These are phyloP conservation scores for Crotalus horridus DNA, from an alignment of 2,113 vertebrate species.

Conservation along the genomic window DNA sequence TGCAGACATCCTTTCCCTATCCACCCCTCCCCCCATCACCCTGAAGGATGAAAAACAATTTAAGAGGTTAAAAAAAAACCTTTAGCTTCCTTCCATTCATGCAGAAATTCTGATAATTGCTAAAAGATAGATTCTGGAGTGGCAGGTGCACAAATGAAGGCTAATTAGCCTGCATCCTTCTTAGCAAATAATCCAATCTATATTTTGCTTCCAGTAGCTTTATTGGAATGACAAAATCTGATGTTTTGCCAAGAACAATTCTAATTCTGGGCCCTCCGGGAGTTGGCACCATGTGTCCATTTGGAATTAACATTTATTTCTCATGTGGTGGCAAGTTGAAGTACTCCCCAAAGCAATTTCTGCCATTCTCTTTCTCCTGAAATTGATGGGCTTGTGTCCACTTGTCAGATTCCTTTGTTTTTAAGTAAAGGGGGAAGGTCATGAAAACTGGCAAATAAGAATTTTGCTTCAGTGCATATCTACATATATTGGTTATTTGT, in stretches of 20 bases:
- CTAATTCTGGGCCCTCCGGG: neutral
- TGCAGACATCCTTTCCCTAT: neutral
- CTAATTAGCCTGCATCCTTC: neutral
- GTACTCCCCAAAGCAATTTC: slow-evolving; percentile 22
- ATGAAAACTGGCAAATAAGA: neutral
- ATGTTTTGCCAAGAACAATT: neutral
- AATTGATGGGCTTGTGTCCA: neutral
- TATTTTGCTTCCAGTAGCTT: neutral
- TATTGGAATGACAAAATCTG: neutral
- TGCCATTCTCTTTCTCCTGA: neutral
- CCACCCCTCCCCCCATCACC: neutral
- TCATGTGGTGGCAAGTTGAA: neutral
- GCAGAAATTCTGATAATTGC: neutral
- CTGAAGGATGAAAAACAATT: neutral
- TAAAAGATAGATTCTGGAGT: slow-evolving; percentile 27
- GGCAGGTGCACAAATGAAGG: slow-evolving; percentile 15
- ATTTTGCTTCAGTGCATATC: neutral
- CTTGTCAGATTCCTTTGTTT: neutral
- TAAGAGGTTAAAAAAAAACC: neutral
- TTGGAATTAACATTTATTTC: slow-evolving; percentile 5
- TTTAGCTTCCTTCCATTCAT: neutral
- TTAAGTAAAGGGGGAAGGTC: neutral
- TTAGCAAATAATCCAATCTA: neutral
- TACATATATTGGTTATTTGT: neutral
- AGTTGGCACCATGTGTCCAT: neutral